phyloP scores from a whole-genome alignment of 2,797 vertebrate genomes.

The Lutjanus argentimaculatus region DNA sequence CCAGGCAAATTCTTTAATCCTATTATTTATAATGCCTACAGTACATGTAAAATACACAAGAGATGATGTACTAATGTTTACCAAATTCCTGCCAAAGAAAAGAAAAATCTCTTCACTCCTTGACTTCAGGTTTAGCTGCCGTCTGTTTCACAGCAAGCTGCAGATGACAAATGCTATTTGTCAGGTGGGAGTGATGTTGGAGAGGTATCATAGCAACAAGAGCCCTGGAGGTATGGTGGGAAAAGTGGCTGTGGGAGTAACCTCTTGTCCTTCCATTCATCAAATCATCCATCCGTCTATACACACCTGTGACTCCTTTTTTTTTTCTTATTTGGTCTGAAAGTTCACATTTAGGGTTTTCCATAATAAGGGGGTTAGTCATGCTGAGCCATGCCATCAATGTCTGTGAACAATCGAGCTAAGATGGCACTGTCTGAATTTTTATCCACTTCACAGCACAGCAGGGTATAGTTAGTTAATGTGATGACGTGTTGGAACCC shows the following conservation, averaged over 20 bases:
- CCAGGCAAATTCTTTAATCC: not conserved
- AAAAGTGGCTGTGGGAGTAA: not conserved
- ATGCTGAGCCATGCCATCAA: not conserved
- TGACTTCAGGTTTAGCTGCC: slow-evolving; percentile 5
- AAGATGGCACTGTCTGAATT: not conserved
- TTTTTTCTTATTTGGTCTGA: not conserved
- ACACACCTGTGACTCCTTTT: not conserved
- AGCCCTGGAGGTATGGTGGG: not conserved
- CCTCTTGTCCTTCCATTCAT: slow-evolving; percentile 17
- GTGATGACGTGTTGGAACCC: not conserved
- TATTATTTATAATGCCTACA: not conserved
- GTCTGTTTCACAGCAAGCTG: slow-evolving; percentile 23
- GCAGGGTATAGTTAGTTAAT: not conserved
- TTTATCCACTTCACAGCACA: not conserved
- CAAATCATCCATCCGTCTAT: not conserved
- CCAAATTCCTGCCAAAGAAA: not conserved
- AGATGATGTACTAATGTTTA: not conserved
- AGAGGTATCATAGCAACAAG: slow-evolving; percentile 41
- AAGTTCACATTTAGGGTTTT: not conserved
- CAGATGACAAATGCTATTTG: slow-evolving; percentile 29
- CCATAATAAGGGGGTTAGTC: not conserved
- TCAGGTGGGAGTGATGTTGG: slow-evolving; percentile 29
- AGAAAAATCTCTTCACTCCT: not conserved
- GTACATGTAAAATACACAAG: not conserved
- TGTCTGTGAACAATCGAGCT: not conserved